Base-by-base conservation (phyloP, 2,797 vertebrate species). In the Acomys russatus region DNA sequence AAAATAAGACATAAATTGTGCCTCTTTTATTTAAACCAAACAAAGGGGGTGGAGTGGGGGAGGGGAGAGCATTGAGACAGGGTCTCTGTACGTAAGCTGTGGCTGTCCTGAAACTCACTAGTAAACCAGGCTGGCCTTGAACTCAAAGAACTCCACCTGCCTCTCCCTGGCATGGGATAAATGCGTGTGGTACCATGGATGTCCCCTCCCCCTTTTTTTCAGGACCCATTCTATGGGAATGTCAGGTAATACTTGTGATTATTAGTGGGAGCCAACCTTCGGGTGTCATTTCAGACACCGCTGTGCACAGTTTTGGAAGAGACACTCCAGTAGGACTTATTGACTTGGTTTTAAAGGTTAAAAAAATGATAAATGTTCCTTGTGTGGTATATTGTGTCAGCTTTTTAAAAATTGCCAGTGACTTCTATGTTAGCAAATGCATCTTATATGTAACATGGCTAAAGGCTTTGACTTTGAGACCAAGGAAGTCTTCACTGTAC, bases 261-360 rank as follows among this genome's bases (percentile, higher is more conserved):
- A 78, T 77, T 93, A 86, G 77, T 74, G 33, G 38, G n/a, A 77
- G 12, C 7, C 87, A 76, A 85, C 20, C 5, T 77, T 86, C 78
- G 71, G 94, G 18, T 35, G 28, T 20, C 94, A 94, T 94, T 77
- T 64, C 11, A 93, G 94, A 82, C 25, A 88, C 44, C 49, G 49
- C 63, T 71, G 44, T 18, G 20, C 78, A 25, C 71, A 70, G 61
- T 70, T n/a, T 77, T 91, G 76, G 78, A 78, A 73, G 88, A 68
- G 61, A n/a, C 66, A 84, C n/a, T 83, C 8, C 7, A 49, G 33
- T 23, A 68, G 10, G 59, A n/a, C 87, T 70, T 87, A 33, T 85
- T 61, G 83, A 71, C 35, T 86, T 94, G 33, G 68, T 76, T 97
- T 96, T 88, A 51, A 82, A 89, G 86, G 88, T 44, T 2, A 14